Conservation (phyloP, 1,140 invertebrate species). For the Euschistus heros region DNA sequence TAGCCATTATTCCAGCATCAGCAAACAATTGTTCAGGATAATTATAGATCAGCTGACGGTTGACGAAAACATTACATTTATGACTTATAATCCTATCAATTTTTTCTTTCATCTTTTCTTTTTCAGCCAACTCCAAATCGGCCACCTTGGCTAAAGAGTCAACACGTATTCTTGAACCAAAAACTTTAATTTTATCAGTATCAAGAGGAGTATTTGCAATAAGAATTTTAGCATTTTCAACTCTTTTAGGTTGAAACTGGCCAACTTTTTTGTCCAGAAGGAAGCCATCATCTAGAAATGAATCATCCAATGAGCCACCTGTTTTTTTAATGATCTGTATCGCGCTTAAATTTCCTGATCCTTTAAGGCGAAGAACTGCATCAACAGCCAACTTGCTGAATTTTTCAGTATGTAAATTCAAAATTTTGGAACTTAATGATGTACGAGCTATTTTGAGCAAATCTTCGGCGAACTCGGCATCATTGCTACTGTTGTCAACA, state of each 20-base stretch:
- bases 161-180: constrained; percentile 93
- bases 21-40: constrained; percentile 99
- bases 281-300: constrained; percentile 97
- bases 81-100: constrained; percentile 91
- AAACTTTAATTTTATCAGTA: constrained; percentile 99
- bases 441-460: constrained; percentile 95
- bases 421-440: constrained; percentile 95
- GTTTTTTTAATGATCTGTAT: constrained; percentile 98
- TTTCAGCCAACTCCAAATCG: constrained; percentile 94
- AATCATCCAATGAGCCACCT: constrained; percentile 84
- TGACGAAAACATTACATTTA: constrained; percentile 97
- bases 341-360: constrained; percentile 86
- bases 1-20: constrained; percentile 96
- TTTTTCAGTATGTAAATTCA: constrained; percentile 94
- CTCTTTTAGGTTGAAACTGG: constrained; percentile 71
- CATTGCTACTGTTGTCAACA: constrained; percentile 59
- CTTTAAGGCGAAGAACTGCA: constrained; percentile 89
- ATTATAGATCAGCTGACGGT: constrained; percentile 98
- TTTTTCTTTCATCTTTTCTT: constrained; percentile 99
- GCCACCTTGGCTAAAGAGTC: constrained; percentile 98
- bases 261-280: constrained; percentile 94
- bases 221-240: constrained; percentile 84
- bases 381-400: constrained; percentile 93
- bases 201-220: constrained; percentile 99
- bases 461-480: constrained; percentile 73